Conservation (phyloP, 2,888 invertebrate genomes). For the Agrilus biguttatus region DNA sequence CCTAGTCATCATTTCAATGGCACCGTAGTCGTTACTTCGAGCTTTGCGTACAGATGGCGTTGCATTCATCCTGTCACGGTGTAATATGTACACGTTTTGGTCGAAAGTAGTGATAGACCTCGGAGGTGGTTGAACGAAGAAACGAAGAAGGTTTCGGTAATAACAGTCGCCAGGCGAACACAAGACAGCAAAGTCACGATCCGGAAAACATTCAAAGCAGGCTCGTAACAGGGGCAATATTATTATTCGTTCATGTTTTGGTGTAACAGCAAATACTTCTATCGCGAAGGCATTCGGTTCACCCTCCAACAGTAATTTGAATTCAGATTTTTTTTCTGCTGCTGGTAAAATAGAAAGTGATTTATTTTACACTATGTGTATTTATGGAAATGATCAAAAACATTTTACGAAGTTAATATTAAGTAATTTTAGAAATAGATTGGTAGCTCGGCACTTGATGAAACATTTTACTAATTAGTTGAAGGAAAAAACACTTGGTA, state of each 20-base stretch:
- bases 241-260: slow-evolving; percentile 37
- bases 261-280: slow-evolving; percentile 43
- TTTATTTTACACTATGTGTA: no score
- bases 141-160: slow-evolving; percentile 39
- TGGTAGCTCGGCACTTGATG: no score
- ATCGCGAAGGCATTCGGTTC: slow-evolving; percentile 44
- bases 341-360: no score
- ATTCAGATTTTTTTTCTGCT: no score
- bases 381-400: no score
- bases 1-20: slow-evolving; percentile 14
- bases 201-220: slow-evolving; percentile 50
- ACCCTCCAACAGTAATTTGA: slow-evolving; percentile 21
- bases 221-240: slow-evolving; percentile 44
- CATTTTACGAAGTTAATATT: no score
- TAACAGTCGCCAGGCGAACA: slow-evolving; percentile 38
- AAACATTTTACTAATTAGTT: no score
- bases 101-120: slow-evolving; percentile 25
- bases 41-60: slow-evolving; percentile 15
- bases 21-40: slow-evolving; percentile 10
- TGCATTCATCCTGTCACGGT: slow-evolving; percentile 24
- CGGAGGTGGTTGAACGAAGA: slow-evolving; percentile 35
- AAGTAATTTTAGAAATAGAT: no score
- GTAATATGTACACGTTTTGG: slow-evolving; percentile 31
- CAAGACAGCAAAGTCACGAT: slow-evolving; percentile 47
- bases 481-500: no score